These are phyloP conservation scores for Phortica okadai DNA, from an alignment of 2,888 invertebrate genomes.

Conservation along the genomic window DNA sequence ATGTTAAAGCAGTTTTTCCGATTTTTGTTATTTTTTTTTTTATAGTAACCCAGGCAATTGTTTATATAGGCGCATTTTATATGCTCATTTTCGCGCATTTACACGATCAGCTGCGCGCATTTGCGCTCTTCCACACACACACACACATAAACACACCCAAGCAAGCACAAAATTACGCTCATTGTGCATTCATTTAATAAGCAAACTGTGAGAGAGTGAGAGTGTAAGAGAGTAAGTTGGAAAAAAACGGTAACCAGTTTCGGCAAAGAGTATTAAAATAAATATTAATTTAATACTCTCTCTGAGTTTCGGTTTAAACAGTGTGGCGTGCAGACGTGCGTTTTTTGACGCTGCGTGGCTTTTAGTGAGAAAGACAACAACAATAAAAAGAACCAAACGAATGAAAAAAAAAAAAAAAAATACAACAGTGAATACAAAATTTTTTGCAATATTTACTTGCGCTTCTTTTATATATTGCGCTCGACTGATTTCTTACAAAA, in stretches of 20 bases:
- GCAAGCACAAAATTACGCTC: neutral
- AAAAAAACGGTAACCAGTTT: conserved; percentile 62
- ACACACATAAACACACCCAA: neutral
- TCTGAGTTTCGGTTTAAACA: neutral
- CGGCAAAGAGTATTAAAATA: neutral
- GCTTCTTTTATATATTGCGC: conserved; percentile 11
- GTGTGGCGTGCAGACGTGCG: conserved; percentile 61
- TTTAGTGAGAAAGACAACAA: conserved; percentile 34
- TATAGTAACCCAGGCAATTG: neutral
- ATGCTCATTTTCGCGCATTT: neutral
- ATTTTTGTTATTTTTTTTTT: neutral
- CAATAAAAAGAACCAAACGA: conserved; percentile 26
- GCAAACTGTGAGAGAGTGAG: neutral
- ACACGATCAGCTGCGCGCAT: conserved; percentile 17
- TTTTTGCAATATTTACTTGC: conserved; percentile 30
- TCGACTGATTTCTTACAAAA: neutral
- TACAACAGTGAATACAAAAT: conserved; percentile 33
- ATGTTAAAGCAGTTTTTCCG: neutral
- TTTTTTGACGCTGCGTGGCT: conserved; percentile 37
- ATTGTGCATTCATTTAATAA: conserved; percentile 1
- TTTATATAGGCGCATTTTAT: conserved; percentile 7
- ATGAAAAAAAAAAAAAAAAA: conserved; percentile 35
- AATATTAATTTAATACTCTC: no score
- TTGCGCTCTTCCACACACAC: conserved; percentile 5
- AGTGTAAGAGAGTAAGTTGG: neutral